Evolutionary conservation across 1,140 invertebrate genomes (phyloP), one percentile per base, ranked within the genome.

Genomic region (Drosophila dunni): DNA sequence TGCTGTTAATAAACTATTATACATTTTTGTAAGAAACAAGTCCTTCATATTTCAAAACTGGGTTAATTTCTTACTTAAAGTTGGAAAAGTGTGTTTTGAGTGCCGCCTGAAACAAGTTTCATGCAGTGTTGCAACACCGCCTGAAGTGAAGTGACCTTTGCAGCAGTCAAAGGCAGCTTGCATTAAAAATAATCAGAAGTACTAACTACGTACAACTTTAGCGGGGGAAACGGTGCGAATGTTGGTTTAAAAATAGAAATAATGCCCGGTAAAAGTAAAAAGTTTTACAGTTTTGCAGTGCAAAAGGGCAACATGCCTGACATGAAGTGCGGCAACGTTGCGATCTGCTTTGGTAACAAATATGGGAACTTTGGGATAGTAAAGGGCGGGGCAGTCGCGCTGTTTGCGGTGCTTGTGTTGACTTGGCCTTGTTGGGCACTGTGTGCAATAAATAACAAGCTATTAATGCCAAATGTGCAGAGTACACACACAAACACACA

Each of bases 371-470:
- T 51, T 51, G 46, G 48, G 34, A 67, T 66, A 42, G 53, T 17
- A 3, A 11, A 58, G 24, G 50, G 48, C 5, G 48, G 11, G 29
- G 57, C 33, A 50, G 67, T 70, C 7, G n/a, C 5, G 1, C 2
- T 40, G 15, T 29, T 29, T 29, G 20, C 15, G 44, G 33, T 20
- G 1, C 9, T 53, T 45, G 48, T 40, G 73, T 81, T 82, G 79
- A 82, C 53, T 61, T 89, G 83, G 73, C 83, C 83, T 86, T 84
- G 79, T 56, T 67, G 73, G 72, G 63, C 75, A 56, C 64, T 66
- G 70, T 81, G 67, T 75, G 78, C 78, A 71, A 86, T 86, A 86
- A 86, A 86, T 86, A 86, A 86, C 83, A 82, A 71, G 83, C 83
- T 70, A 86, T 86, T 86, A 86, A 86, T 86, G 77, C 79, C 79